Percentiles rank a stretch among this genome's conserved stretches.
phyloP scores from a whole-genome alignment of 2,797 vertebrate species.

The Tadarida brasiliensis region DNA sequence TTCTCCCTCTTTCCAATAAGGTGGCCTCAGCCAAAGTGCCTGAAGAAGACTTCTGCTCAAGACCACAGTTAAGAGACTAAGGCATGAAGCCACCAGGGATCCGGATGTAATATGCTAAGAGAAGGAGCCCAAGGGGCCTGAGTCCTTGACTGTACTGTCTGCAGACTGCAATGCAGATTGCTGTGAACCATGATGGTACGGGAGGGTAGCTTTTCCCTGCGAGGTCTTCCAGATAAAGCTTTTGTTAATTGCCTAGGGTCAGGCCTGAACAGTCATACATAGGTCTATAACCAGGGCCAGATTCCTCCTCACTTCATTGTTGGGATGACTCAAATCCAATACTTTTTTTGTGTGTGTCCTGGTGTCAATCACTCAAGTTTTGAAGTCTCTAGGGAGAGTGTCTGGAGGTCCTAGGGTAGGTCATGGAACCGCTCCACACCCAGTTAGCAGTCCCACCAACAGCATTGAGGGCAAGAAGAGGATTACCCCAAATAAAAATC shows the following conservation, averaged over 20 bases:
- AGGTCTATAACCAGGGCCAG: not conserved
- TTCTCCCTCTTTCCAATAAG: not conserved
- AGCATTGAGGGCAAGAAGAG: not conserved
- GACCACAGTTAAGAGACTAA: not conserved
- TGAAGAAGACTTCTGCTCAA: not conserved
- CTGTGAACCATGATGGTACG: rapidly evolving
- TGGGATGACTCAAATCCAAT: not conserved
- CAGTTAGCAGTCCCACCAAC: not conserved
- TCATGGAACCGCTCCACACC: not conserved
- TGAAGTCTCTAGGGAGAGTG: not conserved
- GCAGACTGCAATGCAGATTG: not conserved
- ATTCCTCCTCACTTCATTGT: not conserved
- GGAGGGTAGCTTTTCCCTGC: rapidly evolving
- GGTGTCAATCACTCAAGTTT: not conserved
- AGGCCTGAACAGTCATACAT: not conserved
- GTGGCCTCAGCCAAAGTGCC: not conserved
- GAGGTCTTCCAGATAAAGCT: not conserved
- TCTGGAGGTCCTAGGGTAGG: not conserved
- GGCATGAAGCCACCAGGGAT: not conserved
- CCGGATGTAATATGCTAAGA: not conserved
- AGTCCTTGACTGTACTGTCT: not conserved
- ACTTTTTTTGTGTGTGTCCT: not conserved
- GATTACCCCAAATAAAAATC: not conserved
- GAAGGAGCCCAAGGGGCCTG: not conserved
- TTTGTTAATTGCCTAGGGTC: not conserved